phyloP scores from a whole-genome alignment of 2,888 invertebrate genomes.

The Xanthostigma xanthostigma region DNA sequence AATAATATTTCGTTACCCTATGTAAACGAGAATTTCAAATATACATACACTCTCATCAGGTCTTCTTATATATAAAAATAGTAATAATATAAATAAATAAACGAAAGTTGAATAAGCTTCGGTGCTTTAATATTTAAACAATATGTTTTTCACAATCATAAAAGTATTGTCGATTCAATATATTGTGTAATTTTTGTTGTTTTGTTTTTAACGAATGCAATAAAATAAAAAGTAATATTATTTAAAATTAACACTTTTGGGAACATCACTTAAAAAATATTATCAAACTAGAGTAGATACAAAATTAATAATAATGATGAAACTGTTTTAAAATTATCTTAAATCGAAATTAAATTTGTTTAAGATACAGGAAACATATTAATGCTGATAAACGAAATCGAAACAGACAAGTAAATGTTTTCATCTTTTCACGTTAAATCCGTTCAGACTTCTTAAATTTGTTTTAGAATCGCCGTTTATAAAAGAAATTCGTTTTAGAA shows the following conservation, averaged over 20 bases:
- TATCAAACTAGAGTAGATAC: too few relatives aligned
- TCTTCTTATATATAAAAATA: neutral
- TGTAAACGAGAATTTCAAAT: neutral
- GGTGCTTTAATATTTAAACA: neutral
- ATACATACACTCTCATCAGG: neutral
- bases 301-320: too few relatives aligned
- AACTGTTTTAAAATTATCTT: too few relatives aligned
- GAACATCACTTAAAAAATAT: neutral
- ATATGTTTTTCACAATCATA: neutral
- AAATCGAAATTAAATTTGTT: too few relatives aligned
- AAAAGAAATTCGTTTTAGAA: too few relatives aligned
- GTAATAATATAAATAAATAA: neutral
- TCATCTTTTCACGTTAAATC: too few relatives aligned
- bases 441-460: too few relatives aligned
- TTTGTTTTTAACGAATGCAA: neutral
- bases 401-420: too few relatives aligned
- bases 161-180: too few relatives aligned
- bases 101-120: neutral
- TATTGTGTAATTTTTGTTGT: neutral
- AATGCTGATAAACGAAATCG: too few relatives aligned
- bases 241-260: neutral
- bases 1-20: conserved; percentile 2
- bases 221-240: neutral
- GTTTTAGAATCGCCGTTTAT: too few relatives aligned
- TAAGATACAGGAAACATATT: too few relatives aligned